phyloP scores from a whole-genome alignment of 1,140 invertebrate genomes.

The Prorops nasuta region DNA sequence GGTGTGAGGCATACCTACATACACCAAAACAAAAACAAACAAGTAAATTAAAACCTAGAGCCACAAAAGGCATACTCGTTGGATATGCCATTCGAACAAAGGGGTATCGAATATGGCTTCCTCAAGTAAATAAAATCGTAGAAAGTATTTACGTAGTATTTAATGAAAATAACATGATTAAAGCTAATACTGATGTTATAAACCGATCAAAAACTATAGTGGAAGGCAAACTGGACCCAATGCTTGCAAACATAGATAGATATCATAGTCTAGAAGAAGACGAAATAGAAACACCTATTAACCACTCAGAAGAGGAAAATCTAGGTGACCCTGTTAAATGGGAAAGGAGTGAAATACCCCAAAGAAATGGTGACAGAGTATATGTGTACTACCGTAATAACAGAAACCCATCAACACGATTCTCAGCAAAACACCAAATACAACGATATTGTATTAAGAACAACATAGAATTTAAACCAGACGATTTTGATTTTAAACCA shows the following conservation, averaged over 20 bases:
- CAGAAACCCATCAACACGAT: background rate
- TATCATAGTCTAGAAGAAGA: no score
- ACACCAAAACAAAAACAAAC: background rate
- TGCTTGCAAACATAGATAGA: no score
- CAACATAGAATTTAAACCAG: background rate
- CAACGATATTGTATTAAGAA: background rate
- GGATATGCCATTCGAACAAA: constrained; percentile 5
- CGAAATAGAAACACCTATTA: background rate
- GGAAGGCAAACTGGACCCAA: no score
- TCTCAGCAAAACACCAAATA: background rate
- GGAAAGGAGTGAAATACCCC: background rate
- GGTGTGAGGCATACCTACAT: constrained; percentile 7
- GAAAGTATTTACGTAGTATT: constrained; percentile 10
- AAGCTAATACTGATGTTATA: background rate
- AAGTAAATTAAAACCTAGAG: background rate
- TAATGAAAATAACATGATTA: background rate
- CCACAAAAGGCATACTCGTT: constrained; percentile 6
- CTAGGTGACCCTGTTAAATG: no score
- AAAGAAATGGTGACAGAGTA: background rate
- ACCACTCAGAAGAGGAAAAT: no score
- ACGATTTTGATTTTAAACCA: background rate
- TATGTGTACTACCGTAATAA: background rate
- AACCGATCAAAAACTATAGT: no score
- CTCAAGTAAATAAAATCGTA: background rate
- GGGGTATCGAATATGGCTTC: constrained; percentile 1